These are phyloP conservation scores for Meandrina meandrites DNA, from an alignment of 92 coral and sea anemone species.

Conservation along the genomic window DNA sequence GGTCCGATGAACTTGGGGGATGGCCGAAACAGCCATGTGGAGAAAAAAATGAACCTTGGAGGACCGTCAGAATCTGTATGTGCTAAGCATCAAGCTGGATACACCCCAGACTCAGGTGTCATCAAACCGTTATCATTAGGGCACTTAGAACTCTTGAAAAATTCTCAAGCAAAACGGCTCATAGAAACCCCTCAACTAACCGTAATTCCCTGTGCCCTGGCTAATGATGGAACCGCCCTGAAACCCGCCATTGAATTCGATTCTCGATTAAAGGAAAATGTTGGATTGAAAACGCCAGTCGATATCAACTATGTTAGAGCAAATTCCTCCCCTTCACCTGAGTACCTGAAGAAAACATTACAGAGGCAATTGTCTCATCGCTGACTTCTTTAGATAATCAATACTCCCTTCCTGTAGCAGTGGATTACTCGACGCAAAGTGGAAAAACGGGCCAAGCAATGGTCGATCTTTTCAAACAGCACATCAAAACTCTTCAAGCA, in stretches of 20 bases:
- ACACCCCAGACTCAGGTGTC: constrained; percentile 50
- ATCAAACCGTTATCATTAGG: constrained; percentile 52
- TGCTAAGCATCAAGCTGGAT: constrained; percentile 14
- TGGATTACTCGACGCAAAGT: constrained; percentile 42
- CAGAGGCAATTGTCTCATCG: constrained; percentile 53
- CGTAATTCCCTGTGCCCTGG: constrained; percentile 44
- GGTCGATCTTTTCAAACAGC: constrained; percentile 42
- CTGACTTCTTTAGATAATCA: constrained; percentile 57
- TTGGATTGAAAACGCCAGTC: constrained; percentile 31
- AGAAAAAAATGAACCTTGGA: constrained; percentile 59
- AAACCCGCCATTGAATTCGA: constrained; percentile 9
- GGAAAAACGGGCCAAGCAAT: constrained; percentile 59
- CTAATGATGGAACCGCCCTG: constrained; percentile 36
- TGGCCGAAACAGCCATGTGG: constrained; percentile 58
- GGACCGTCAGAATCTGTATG: constrained; percentile 52
- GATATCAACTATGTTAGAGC: constrained; percentile 30
- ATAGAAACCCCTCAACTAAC: constrained; percentile 32
- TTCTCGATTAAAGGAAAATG: constrained; percentile 10
- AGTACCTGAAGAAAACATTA: constrained; percentile 32
- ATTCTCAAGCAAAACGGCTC: constrained; percentile 45
- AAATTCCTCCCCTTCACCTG: constrained; percentile 53
- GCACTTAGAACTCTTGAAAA: constrained; percentile 52
- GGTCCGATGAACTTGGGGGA: constrained; percentile 74
- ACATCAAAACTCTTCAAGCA: constrained; percentile 22
- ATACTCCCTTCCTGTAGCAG: constrained; percentile 62